These are phyloP conservation scores for Parotocinclus haroldoi DNA, from an alignment of 2,797 vertebrate genomes.

Conservation along the genomic window DNA sequence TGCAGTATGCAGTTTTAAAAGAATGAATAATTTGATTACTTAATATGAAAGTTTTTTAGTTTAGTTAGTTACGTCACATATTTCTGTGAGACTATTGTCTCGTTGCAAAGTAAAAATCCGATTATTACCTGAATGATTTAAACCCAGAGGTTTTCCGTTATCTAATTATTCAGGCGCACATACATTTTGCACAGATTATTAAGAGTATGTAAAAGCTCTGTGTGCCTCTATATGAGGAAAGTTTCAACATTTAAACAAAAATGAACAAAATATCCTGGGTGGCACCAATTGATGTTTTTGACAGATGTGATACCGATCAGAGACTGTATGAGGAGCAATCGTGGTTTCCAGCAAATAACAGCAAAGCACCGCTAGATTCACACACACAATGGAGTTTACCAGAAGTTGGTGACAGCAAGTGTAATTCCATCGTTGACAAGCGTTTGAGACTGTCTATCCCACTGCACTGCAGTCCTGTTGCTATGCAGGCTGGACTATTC, in stretches of 20 bases:
- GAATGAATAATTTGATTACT: too few relatives aligned
- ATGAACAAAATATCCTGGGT: constrained; percentile 8
- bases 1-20: too few relatives aligned
- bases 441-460: constrained; percentile 67
- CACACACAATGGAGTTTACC: constrained; percentile 59
- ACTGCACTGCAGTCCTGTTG: constrained; percentile 63
- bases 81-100: too few relatives aligned
- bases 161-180: too few relatives aligned
- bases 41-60: too few relatives aligned
- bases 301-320: constrained; percentile 9
- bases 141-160: too few relatives aligned
- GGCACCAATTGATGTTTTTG: constrained; percentile 12
- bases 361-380: constrained; percentile 47
- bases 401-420: constrained; percentile 57
- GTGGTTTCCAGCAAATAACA: constrained; percentile 1
- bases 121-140: too few relatives aligned
- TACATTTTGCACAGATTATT: too few relatives aligned
- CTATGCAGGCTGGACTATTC: constrained; percentile 67
- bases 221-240: neutral
- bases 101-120: too few relatives aligned
- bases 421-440: constrained; percentile 75
- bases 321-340: neutral
- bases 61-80: too few relatives aligned
- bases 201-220: neutral
- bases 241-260: constrained; percentile 1